Base-by-base conservation (phyloP, 30 jellyfish, hydroid and myxozoan genomes). In the Aurelia aurita complex sp. Pacific region DNA sequence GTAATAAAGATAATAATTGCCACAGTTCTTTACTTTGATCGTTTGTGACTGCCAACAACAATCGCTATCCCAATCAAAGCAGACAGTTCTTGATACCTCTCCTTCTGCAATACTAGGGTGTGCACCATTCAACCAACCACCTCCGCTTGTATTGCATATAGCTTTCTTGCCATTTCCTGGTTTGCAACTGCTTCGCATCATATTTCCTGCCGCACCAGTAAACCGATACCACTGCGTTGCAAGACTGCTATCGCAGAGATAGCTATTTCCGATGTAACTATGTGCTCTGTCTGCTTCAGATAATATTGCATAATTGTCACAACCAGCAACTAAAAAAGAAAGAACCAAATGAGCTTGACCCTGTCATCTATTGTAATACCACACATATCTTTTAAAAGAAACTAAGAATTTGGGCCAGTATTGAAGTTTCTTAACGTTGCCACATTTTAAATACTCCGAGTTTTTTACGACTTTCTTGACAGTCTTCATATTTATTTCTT, bases 171-270 rank as follows among this genome's bases (percentile, higher is more conserved):
- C 80, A 69, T 32, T 9, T 0, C 57, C 61, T 36, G 61, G 35
- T 10, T 53, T 53, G 57, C 80, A 69, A 57, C 80, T 42, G 13
- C 62, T 36, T 13, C 46, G 64, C 80, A 69, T 69, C n/a, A 17
- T 69, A 4, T 53, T 69, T 18, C 80, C 80, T 10, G 80, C 80
- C 63, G 53, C 61, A 12, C 80, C 80, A 35, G 64, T 69, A 69
- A 69, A 69, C 23, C 80, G 80, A 18, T 69, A 69, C 80, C 80
- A 69, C 57, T 36, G 63, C 2, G 19, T 32, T 69, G 57, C 36
- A 23, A 69, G 61, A 36, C 29, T 3, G 19, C 29, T 38, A 57
- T 69, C 80, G 33, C 80, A 69, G 10, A 3, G 1, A 61, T 17
- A 17, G 32, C 3, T 61, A 3, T 33, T 23, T 5, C 35, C 69